Percentiles rank a stretch among this genome's conserved stretches.
These are phyloP conservation scores for Limosa lapponica DNA, from an alignment of 2,797 vertebrate genomes.

Conservation along the genomic window DNA sequence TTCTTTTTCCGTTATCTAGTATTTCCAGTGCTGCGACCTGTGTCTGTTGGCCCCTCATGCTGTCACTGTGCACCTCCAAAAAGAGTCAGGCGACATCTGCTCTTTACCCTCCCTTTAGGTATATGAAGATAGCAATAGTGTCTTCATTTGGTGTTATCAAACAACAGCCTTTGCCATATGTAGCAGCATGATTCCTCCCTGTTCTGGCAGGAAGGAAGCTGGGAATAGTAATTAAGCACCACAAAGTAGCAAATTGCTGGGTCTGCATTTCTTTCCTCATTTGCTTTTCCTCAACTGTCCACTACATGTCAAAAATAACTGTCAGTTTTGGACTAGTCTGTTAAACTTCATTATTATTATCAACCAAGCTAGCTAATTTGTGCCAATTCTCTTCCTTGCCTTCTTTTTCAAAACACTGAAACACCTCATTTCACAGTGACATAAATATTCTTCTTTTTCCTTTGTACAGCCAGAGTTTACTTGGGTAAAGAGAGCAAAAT, in stretches of 20 bases:
- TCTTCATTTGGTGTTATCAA: neutral
- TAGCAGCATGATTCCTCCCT: neutral
- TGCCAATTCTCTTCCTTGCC: neutral
- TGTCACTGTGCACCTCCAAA: neutral
- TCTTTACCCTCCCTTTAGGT: neutral
- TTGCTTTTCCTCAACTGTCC: conserved; percentile 7
- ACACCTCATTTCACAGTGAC: neutral
- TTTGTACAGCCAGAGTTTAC: neutral
- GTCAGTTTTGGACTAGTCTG: neutral
- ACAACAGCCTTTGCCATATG: neutral
- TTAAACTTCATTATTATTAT: neutral
- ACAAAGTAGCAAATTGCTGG: neutral
- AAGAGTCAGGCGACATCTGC: neutral
- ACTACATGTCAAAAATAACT: conserved; percentile 15
- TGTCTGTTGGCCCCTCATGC: neutral
- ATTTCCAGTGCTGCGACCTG: neutral
- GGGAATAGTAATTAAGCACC: neutral
- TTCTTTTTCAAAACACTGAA: neutral
- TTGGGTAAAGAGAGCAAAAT: neutral
- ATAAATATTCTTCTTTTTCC: neutral
- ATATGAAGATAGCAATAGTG: neutral
- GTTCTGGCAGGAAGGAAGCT: neutral
- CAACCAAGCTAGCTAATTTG: neutral
- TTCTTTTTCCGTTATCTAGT: neutral
- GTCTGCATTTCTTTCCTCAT: neutral